Evolutionary conservation across 2,113 vertebrate genomes (phyloP), one percentile per base, ranked within the genome.

Genomic region (Pao palembangensis): DNA sequence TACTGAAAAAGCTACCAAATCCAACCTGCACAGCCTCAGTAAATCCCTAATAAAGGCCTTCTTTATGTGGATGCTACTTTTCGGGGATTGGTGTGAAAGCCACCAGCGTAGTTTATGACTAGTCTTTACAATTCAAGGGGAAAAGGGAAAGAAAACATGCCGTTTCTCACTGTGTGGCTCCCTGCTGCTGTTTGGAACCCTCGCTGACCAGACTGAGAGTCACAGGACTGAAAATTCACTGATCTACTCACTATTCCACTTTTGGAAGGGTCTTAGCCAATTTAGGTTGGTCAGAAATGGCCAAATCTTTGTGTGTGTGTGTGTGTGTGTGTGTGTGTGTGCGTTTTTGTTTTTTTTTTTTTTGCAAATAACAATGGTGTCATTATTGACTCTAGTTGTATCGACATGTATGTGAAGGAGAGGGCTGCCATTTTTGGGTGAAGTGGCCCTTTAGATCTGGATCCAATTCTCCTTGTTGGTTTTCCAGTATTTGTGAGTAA

Each of bases 401-500:
- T 38, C 1, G 34, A 5, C 11, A 38, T 38, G 34, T 38, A 12
- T 38, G 34, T 38, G 34, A 11, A 38, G 34, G 34, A 38, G 34
- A 8, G 34, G 8, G 34, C 34, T 12, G 34, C 34, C 34, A 38
- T 38, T 38, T 38, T 12, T 10, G 34, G 34, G 34, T 38, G 34
- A 38, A 38, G 8, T 31, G 28, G 5, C 28, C 8, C 15, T 58
- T 28, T 8, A 46, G 42, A 38, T 69, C 73, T 41, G 49, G 58
- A 64, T 61, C 15, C 1, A 18, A 47, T 58, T 60, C 44, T 54
- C 12, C 3, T 41, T 43, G 19, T 58, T 43, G 38, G 6, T 68
- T 77, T 66, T 60, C 2, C 48, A 25, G 44, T 78, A 34, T 75
- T 78, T 81, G 69, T 51, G 25, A 58, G 43, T 31, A 70, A 75